phyloP scores from a whole-genome alignment of 2,888 invertebrate genomes.

The Acanthoscelides obtectus region DNA sequence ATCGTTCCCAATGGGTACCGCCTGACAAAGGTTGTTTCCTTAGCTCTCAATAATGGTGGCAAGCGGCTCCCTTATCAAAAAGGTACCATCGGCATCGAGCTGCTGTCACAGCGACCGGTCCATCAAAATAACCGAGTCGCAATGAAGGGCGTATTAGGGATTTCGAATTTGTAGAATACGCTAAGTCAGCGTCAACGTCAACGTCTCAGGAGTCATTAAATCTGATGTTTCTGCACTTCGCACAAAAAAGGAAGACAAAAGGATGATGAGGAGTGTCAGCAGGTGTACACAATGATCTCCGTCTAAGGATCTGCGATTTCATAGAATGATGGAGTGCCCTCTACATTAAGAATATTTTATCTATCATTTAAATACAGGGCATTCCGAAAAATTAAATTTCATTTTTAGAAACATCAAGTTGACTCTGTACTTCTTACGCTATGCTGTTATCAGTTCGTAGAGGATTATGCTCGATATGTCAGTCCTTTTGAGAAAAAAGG shows the following conservation, averaged over 20 bases:
- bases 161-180: neutral
- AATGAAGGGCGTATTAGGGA: neutral
- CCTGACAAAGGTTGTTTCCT: slow-evolving; percentile 28
- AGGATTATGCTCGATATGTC: no score
- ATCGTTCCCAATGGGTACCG: slow-evolving; percentile 39
- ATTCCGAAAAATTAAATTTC: no score
- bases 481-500: no score
- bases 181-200: neutral
- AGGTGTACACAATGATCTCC: neutral
- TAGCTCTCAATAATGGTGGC: slow-evolving; percentile 28
- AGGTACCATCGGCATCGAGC: slow-evolving; percentile 11
- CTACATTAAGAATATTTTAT: no score
- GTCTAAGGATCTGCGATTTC: neutral
- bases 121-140: slow-evolving; percentile 15
- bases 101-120: slow-evolving; percentile 14
- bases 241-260: neutral
- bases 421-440: no score
- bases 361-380: no score
- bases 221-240: neutral
- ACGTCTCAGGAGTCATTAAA: neutral
- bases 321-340: no score
- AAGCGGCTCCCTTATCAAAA: slow-evolving; percentile 23
- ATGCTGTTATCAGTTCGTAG: no score
- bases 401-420: no score
- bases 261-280: neutral